phyloP scores from a whole-genome alignment of 2,797 vertebrate genomes.

The Myotis vivesi region DNA sequence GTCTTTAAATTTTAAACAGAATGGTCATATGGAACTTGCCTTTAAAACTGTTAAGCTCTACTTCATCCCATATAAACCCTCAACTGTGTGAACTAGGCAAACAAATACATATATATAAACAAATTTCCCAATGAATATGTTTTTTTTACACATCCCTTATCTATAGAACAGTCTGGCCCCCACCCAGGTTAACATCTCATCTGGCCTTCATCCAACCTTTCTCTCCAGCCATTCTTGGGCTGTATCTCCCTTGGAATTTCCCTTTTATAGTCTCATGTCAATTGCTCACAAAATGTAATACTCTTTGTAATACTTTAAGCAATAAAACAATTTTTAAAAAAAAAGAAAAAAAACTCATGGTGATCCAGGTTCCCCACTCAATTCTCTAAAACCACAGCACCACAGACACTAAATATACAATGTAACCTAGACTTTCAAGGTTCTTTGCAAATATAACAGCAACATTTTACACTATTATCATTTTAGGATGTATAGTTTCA shows the following conservation, averaged over 20 bases:
- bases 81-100: not conserved
- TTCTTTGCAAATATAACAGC: not conserved
- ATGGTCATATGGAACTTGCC: not conserved
- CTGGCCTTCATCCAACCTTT: not conserved
- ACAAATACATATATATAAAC: not conserved
- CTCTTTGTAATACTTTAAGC: no score
- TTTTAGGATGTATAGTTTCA: not conserved
- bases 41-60: conserved; percentile 4
- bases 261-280: not conserved
- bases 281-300: not conserved
- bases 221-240: not conserved
- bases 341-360: no score
- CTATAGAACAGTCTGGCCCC: not conserved
- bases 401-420: not conserved
- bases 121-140: not conserved
- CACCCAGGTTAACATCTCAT: not conserved
- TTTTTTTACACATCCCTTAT: not conserved
- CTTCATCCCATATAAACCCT: not conserved
- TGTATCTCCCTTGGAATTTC: not conserved
- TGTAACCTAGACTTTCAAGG: not conserved
- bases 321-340: no score
- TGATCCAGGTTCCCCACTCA: not conserved
- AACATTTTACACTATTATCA: not conserved
- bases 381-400: not conserved
- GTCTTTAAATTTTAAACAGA: conserved; percentile 16